These are phyloP conservation scores for Falco berigora DNA, from an alignment of 2,797 vertebrate genomes.

Conservation along the genomic window DNA sequence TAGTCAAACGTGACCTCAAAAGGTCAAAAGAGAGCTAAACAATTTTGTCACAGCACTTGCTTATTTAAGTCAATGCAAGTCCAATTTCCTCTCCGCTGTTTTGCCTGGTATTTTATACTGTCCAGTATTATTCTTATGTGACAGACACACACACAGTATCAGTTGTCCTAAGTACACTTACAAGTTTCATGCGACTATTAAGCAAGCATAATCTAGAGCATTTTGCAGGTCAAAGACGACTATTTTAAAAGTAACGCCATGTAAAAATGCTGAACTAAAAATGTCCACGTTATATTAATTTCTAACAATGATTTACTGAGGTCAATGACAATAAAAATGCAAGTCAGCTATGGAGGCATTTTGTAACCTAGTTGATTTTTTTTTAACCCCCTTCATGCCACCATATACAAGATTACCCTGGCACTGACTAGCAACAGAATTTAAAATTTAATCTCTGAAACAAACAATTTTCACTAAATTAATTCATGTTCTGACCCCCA, in stretches of 20 bases:
- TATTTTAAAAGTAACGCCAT: not conserved
- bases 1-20: conserved; percentile 75
- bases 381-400: conserved; percentile 16
- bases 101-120: conserved; percentile 44
- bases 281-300: conserved; percentile 52
- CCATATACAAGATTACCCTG: not conserved
- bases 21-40: conserved; percentile 79
- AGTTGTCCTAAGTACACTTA: not conserved
- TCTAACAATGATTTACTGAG: conserved; percentile 67
- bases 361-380: not conserved
- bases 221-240: conserved; percentile 47
- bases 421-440: not conserved
- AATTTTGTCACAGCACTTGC: conserved; percentile 75
- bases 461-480: not conserved
- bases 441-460: not conserved
- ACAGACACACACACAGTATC: not conserved
- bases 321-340: conserved; percentile 53
- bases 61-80: conserved; percentile 75
- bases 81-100: conserved; percentile 68
- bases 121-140: conserved; percentile 2
- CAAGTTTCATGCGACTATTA: not conserved
- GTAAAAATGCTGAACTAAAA: not conserved
- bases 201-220: not conserved
- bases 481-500: not conserved
- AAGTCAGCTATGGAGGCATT: conserved; percentile 32